Conservation (phyloP, 2,888 invertebrate species). For the Rosalia funebris region DNA sequence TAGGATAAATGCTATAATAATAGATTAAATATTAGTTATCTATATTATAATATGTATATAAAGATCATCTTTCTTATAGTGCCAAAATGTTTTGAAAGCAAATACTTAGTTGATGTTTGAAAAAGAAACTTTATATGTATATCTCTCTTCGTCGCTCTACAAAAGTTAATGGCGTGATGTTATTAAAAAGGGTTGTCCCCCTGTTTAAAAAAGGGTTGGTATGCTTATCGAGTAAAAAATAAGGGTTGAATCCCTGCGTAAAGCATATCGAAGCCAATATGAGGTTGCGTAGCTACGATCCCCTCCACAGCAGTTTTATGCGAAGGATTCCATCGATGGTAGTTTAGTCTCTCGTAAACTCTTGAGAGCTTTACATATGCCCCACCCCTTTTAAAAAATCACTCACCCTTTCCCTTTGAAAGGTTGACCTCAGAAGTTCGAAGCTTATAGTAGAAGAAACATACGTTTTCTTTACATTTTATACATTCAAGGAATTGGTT, state of each 20-base stretch:
- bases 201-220: constrained; percentile 37
- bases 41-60: too few species aligned
- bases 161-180: neutral
- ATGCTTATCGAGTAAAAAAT: constrained; percentile 35
- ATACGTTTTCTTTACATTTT: neutral
- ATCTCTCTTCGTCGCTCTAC: too few species aligned
- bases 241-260: constrained; percentile 43
- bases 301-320: constrained; percentile 41
- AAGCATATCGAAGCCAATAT: constrained; percentile 34
- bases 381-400: constrained; percentile 53
- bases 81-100: too few species aligned
- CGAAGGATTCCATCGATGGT: constrained; percentile 35
- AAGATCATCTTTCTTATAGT: too few species aligned
- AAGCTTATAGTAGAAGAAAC: neutral
- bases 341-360: constrained; percentile 41
- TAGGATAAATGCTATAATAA: too few species aligned
- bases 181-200: constrained; percentile 40
- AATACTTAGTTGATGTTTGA: too few species aligned
- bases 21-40: too few species aligned
- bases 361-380: constrained; percentile 55
- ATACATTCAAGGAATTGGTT: too few species aligned
- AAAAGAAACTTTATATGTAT: too few species aligned
- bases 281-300: constrained; percentile 30
- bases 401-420: constrained; percentile 26
- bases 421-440: constrained; percentile 14